Base-by-base conservation (phyloP, 2,113 vertebrate species). In the Copsychus sechellarum region DNA sequence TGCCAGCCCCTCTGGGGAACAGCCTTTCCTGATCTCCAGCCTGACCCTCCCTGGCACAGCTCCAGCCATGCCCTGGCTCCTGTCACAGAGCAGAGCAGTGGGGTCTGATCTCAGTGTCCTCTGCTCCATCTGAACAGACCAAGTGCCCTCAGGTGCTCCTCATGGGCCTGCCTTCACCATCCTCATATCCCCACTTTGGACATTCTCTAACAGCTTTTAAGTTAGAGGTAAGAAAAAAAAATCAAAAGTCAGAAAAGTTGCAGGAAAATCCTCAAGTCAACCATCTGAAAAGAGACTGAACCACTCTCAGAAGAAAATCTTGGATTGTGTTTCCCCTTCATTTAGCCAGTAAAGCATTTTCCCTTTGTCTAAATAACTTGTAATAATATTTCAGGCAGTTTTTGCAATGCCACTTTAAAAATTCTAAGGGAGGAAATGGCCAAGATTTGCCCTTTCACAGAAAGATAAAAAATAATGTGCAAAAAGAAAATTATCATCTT, bases 11-110 rank as follows among this genome's bases (percentile, higher is more conserved):
- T 31, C 31, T 50, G 71, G 71, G 69, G 34, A 12, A 34, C 23
- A 19, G 3, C 34, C 51, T 76, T 74, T 5, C 4, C 58, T 56
- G 18, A 15, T 0, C 0, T 14, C 72, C 72, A 77, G 0, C 45
- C 33, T 28, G 0, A 69, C 0, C 54, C 22, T 14, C 3, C 15
- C 54, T 78, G 47, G 0, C 33, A 7, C n/a, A 69, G 54, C 47
- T 61, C 54, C 54, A 61, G 33, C 64, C 2, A 0, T 38, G 15
- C 45, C 72, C 54, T 43, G 62, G 43, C 2, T 26, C 1, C 62
- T 61, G 64, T 31, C 47, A 1, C 43, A 43, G 36, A 77, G 40
- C 81, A 64, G 58, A 38, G 38, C 50, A 23, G 6, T 15, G 38
- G 21, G 47, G 8, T 78, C 38, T 77, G 33, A 33, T 5, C 54